phyloP scores from a whole-genome alignment of 2,888 invertebrate genomes.

The Thecophora atra region DNA sequence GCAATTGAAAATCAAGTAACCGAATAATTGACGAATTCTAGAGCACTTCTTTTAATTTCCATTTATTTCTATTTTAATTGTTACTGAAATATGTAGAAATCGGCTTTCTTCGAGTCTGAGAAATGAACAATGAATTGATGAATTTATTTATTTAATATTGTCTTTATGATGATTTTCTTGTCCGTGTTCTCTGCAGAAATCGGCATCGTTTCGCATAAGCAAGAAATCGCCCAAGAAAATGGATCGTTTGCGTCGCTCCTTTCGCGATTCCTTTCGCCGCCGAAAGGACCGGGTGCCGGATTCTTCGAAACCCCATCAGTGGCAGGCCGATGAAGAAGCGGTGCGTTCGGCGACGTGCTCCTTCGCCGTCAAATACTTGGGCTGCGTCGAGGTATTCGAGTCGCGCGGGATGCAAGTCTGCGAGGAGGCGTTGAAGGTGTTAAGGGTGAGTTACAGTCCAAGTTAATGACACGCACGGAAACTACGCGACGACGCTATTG shows the following conservation, averaged over 20 bases:
- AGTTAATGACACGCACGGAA: too few species aligned
- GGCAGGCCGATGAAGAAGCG: slow-evolving; percentile 97
- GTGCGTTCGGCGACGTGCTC: slow-evolving; percentile 96
- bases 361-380: slow-evolving; percentile 98
- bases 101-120: too few species aligned
- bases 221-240: slow-evolving; percentile 79
- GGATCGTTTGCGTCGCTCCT: slow-evolving; percentile 89
- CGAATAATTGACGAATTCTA: background rate
- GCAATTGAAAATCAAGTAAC: background rate
- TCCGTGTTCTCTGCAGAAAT: slow-evolving; percentile 67
- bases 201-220: slow-evolving; percentile 68
- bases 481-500: too few species aligned
- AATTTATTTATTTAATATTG: too few species aligned
- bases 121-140: background rate
- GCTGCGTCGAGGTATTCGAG: slow-evolving; percentile 99
- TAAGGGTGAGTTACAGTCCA: slow-evolving; percentile 76
- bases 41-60: slow-evolving; percentile 55
- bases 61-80: too few species aligned
- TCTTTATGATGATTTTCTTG: background rate
- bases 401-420: slow-evolving; percentile 99
- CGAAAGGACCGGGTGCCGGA: slow-evolving; percentile 90
- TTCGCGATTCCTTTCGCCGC: slow-evolving; percentile 92
- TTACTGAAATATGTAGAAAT: too few species aligned
- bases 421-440: slow-evolving; percentile 97
- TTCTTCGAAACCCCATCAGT: slow-evolving; percentile 95